These are phyloP conservation scores for Drosophila cardini DNA, from an alignment of 1,140 invertebrate species.

Conservation along the genomic window DNA sequence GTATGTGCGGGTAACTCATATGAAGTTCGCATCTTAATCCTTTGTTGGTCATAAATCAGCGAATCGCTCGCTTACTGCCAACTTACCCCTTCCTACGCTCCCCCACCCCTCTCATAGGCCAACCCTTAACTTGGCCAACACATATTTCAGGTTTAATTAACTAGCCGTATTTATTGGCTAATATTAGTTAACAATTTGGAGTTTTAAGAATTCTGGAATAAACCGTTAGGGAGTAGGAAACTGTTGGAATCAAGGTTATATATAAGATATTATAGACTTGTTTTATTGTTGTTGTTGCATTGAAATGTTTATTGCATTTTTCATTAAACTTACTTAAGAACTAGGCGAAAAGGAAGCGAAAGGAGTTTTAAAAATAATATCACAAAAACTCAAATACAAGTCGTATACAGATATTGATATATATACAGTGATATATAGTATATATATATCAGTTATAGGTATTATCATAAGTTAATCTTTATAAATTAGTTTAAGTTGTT, in stretches of 20 bases:
- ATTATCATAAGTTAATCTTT: constrained; percentile 33
- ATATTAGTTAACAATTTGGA: constrained; percentile 81
- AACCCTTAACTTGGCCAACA: constrained; percentile 30
- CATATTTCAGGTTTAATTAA: constrained; percentile 84
- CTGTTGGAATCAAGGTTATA: too few relatives aligned
- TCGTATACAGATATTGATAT: constrained; percentile 61
- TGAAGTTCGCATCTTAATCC: constrained; percentile 77
- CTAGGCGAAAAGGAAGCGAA: constrained; percentile 67
- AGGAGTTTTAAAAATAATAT: constrained; percentile 76
- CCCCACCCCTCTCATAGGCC: background rate
- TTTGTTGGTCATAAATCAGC: constrained; percentile 83
- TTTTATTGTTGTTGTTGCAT: constrained; percentile 28
- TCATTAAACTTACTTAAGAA: constrained; percentile 30
- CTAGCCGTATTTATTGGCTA: constrained; percentile 79
- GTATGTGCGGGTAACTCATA: constrained; percentile 24
- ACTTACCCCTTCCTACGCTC: background rate
- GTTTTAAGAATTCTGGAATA: too few relatives aligned
- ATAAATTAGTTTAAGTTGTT: constrained; percentile 33
- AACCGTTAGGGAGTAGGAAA: too few relatives aligned
- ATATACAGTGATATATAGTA: constrained; percentile 16
- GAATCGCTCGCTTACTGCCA: constrained; percentile 76
- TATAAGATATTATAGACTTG: background rate
- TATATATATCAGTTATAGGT: constrained; percentile 40
- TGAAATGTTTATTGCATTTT: constrained; percentile 37
- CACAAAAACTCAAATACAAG: constrained; percentile 80